Base-by-base conservation (phyloP, 2,113 vertebrate species). In the Fulmarus glacialis region DNA sequence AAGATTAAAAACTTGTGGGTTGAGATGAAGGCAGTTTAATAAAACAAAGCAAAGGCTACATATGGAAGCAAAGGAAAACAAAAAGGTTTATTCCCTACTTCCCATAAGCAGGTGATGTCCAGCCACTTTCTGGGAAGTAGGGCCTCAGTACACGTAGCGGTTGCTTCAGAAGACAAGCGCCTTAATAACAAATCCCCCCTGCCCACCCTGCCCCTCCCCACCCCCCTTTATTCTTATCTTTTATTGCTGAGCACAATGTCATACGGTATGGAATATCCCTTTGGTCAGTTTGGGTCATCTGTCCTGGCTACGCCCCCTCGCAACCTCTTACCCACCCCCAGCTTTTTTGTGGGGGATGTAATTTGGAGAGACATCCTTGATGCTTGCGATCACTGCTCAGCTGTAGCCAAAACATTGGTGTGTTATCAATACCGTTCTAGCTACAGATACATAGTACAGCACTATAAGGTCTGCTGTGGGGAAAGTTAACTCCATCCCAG, bases 71-170 rank as follows among this genome's bases (percentile, higher is more conserved):
- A 59, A 59, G 34, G 21, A 63, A 91, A 84, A 19, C 19, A 55
- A 12, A 73, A 20, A 40, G 1, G 45, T 32, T 68, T n/a, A 59
- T 68, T 32, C 32, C 12, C 5, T 47, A 7, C 18, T 58, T 58
- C 32, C 56, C 23, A 43, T 16, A 71, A 73, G 8, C 5, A 36
- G 29, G 4, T 79, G 12, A 80, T 13, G 22, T 36, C 13, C 48
- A 63, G 5, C 4, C 4, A 36, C 16, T 89, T 75, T 34, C 19
- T 52, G 13, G 13, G 48, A 75, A 75, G 29, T 11, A 62, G 13
- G 17, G 20, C 24, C 21, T 88, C 2, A 0, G 14, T 42, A 47
- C 15, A 52, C 1, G 4, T 20, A 47, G 6, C 2, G 1, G 24
- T n/a, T 80, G 10, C 12, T 81, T 75, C 43, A 70, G 67, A 80